Conservation (phyloP, 2,113 vertebrate species). For the Rhinogobius similis region DNA sequence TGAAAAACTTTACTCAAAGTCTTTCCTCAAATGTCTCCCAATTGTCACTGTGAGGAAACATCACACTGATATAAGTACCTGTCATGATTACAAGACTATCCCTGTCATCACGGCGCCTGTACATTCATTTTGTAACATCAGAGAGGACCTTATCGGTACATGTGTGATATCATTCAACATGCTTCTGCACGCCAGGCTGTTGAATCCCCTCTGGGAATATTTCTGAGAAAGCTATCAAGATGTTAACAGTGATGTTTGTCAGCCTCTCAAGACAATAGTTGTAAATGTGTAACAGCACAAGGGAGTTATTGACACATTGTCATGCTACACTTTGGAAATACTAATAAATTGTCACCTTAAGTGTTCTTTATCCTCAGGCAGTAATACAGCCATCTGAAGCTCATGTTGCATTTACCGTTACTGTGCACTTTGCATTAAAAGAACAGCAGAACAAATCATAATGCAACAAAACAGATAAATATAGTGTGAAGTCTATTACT, state of each 20-base stretch:
- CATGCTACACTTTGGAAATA: neutral
- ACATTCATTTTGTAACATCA: slow-evolving; percentile 37
- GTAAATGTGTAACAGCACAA: slow-evolving; percentile 24
- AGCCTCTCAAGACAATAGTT: slow-evolving; percentile 16
- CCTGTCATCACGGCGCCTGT: slow-evolving; percentile 26
- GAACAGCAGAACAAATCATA: neutral
- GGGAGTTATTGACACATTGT: slow-evolving; percentile 17
- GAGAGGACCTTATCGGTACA: slow-evolving; percentile 41
- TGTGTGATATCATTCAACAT: slow-evolving; percentile 37
- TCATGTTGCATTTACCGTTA: neutral
- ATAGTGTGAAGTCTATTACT: neutral
- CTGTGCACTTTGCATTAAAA: neutral
- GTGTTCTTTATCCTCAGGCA: neutral
- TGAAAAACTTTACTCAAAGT: neutral
- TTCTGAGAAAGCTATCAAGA: slow-evolving; percentile 40
- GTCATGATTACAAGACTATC: slow-evolving; percentile 28
- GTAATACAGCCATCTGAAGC: neutral
- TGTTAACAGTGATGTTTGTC: slow-evolving; percentile 36
- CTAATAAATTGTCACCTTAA: neutral
- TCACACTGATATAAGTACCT: slow-evolving; percentile 30
- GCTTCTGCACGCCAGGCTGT: slow-evolving; percentile 36
- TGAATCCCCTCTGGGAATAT: slow-evolving; percentile 29
- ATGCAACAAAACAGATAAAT: neutral
- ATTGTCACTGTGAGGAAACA: slow-evolving; percentile 28
- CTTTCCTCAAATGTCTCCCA: no score